Conservation (phyloP, 2,888 invertebrate genomes). For the Coecobrya sp. region DNA sequence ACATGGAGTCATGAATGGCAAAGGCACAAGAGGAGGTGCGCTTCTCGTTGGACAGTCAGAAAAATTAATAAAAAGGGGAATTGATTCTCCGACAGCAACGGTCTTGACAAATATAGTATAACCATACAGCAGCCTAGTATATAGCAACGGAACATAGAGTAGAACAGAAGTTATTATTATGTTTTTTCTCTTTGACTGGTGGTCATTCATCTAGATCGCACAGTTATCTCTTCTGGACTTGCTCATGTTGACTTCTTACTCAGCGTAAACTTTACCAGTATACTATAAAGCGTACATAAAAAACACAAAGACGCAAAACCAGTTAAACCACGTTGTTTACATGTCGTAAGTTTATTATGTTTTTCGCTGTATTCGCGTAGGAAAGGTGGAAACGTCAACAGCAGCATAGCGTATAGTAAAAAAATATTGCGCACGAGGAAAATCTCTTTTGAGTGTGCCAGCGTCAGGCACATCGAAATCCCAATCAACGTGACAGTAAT, state of each 20-base stretch:
- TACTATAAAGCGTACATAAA: not conserved
- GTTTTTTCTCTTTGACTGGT: slow-evolving; percentile 5
- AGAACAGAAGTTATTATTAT: slow-evolving; percentile 13
- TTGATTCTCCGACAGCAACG: slow-evolving; percentile 38
- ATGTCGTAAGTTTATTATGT: not conserved
- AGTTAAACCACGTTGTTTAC: slow-evolving; percentile 6
- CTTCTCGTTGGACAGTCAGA: not conserved
- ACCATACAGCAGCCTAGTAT: no score
- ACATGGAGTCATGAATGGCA: slow-evolving; percentile 32
- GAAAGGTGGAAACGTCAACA: slow-evolving; percentile 50
- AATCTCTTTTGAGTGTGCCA: not conserved
- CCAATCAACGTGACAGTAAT: slow-evolving; percentile 55
- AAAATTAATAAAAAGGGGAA: slow-evolving; percentile 19
- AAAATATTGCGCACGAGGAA: not conserved
- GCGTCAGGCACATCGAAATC: not conserved
- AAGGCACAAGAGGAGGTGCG: not conserved
- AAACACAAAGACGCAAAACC: not conserved
- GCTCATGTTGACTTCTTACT: slow-evolving; percentile 55
- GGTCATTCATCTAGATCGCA: slow-evolving; percentile 52
- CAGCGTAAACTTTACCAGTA: slow-evolving; percentile 24
- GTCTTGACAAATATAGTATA: not conserved
- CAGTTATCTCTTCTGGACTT: slow-evolving; percentile 54
- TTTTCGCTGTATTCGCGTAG: not conserved
- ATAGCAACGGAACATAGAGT: not conserved
- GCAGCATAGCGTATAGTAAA: not conserved